Evolutionary conservation across 2,888 invertebrate genomes (phyloP).

Genomic region (Apodemia zela): DNA sequence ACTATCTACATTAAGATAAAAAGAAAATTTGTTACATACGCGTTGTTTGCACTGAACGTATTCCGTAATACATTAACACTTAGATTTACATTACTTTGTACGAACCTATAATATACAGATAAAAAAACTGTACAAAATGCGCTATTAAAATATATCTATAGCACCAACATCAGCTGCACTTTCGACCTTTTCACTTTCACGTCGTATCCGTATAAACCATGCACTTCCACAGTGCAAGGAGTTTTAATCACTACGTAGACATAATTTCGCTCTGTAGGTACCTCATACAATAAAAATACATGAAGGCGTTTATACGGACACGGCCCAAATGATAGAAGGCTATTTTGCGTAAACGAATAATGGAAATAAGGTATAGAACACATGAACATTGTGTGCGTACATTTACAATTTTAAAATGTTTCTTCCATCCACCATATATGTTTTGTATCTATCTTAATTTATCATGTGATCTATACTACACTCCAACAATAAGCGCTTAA

Average conservation of each 20-base stretch:
- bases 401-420: background rate
- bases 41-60: slow-evolving; percentile 13
- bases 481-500: slow-evolving; percentile 26
- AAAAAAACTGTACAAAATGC: slow-evolving; percentile 32
- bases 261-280: background rate
- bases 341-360: background rate
- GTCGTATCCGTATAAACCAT: background rate
- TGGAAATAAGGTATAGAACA: slow-evolving; percentile 12
- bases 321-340: background rate
- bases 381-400: slow-evolving; percentile 8
- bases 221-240: background rate
- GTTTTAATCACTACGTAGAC: no score
- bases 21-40: slow-evolving; percentile 13
- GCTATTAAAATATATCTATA: slow-evolving; percentile 54
- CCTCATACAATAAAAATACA: background rate
- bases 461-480: slow-evolving; percentile 7
- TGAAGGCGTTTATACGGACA: background rate
- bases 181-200: background rate
- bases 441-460: background rate
- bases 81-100: slow-evolving; percentile 37
- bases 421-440: background rate
- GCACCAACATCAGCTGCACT: slow-evolving; percentile 74
- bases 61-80: slow-evolving; percentile 2
- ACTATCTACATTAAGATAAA: slow-evolving; percentile 47
- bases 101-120: slow-evolving; percentile 31